phyloP scores from a whole-genome alignment of 2,888 invertebrate genomes.

The Drosophila koepferae region DNA sequence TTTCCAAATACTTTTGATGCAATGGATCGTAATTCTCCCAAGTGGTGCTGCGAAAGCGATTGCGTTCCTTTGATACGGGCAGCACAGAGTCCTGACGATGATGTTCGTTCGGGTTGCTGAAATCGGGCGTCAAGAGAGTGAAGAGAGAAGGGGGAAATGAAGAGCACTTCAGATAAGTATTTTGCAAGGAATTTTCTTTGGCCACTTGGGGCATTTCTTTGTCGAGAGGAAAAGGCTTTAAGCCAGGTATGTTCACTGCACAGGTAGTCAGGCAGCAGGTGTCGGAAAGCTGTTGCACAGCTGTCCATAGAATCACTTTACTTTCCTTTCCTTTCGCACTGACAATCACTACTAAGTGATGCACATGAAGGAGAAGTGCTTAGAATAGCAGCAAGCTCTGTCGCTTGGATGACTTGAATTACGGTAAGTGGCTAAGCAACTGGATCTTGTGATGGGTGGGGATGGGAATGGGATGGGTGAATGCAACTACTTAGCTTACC shows the following conservation, averaged over 20 bases:
- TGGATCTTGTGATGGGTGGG: neutral
- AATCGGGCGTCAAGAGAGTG: neutral
- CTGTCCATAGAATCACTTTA: conserved; percentile 20
- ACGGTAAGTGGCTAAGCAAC: conserved; percentile 41
- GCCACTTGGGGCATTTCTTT: neutral
- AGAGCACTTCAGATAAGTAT: conserved; percentile 17
- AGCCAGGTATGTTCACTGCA: conserved; percentile 19
- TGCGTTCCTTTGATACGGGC: conserved; percentile 93
- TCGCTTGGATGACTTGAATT: conserved; percentile 39
- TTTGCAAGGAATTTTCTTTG: conserved; percentile 15
- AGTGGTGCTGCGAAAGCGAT: conserved; percentile 92
- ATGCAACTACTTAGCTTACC: conserved; percentile 88
- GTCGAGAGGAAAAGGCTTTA: conserved; percentile 8
- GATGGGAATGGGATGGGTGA: neutral
- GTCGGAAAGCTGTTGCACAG: conserved; percentile 33
- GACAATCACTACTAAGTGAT: conserved; percentile 68
- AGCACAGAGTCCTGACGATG: conserved; percentile 91
- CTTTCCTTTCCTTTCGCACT: neutral
- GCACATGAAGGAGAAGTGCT: conserved; percentile 33
- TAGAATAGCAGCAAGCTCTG: conserved; percentile 24
- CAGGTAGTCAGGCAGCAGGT: conserved; percentile 38
- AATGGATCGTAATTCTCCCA: conserved; percentile 98
- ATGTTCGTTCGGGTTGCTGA: conserved; percentile 94
- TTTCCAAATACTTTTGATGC: conserved; percentile 97
- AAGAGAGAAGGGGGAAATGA: conserved; percentile 1